Percentiles rank a stretch among this genome's conserved stretches.
These are phyloP conservation scores for Rhaphigaster nebulosa DNA, from an alignment of 2,888 invertebrate genomes.

Conservation along the genomic window DNA sequence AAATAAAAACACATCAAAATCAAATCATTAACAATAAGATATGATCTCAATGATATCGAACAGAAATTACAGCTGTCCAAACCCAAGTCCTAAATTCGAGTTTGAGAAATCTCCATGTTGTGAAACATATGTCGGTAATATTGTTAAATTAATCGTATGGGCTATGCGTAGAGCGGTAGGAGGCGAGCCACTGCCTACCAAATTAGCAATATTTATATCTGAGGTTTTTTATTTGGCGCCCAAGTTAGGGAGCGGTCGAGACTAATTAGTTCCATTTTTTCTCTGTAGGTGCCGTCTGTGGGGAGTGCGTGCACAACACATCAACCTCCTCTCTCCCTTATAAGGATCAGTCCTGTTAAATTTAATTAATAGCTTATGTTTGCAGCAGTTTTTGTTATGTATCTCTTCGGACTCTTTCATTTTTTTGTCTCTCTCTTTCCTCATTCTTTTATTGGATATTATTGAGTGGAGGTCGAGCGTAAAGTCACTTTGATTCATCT, in stretches of 20 bases:
- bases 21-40: neutral
- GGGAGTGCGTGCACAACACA: slow-evolving; percentile 48
- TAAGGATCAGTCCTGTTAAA: slow-evolving; percentile 14
- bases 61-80: slow-evolving; percentile 22
- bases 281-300: slow-evolving; percentile 29
- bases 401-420: slow-evolving; percentile 9
- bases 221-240: slow-evolving; percentile 43
- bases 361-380: slow-evolving; percentile 50
- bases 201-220: slow-evolving; percentile 49
- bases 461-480: neutral
- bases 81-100: neutral
- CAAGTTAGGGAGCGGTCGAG: slow-evolving; percentile 39
- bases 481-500: neutral
- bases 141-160: slow-evolving; percentile 41
- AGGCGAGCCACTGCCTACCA: slow-evolving; percentile 38
- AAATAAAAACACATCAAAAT: neutral
- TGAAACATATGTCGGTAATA: slow-evolving; percentile 45
- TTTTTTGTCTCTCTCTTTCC: neutral
- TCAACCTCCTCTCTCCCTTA: slow-evolving; percentile 40
- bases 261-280: slow-evolving; percentile 44
- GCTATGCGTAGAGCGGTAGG: slow-evolving; percentile 46
- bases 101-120: slow-evolving; percentile 32
- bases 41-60: neutral
- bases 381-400: slow-evolving; percentile 36
- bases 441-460: slow-evolving; percentile 7